Conservation (phyloP, 2,113 vertebrate genomes). For the Psettodes erumei region DNA sequence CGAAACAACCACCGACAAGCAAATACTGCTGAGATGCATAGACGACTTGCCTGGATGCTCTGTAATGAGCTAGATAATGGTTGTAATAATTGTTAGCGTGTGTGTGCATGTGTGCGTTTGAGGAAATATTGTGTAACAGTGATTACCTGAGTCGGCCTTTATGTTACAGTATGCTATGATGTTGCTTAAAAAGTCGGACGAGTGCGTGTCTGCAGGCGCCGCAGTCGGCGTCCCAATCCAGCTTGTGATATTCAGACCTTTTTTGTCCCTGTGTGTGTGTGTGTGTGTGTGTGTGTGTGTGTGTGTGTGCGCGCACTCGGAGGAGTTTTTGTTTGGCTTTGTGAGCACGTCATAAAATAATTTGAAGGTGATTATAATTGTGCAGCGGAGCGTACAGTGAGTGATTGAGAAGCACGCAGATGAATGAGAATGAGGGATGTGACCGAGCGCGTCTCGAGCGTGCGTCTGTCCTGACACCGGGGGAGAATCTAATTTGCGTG, state of each 20-base stretch:
- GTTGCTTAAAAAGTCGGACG: conserved; percentile 15
- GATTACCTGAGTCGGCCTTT: conserved; percentile 51
- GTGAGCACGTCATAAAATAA: conserved; percentile 72
- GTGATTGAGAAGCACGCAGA: conserved; percentile 75
- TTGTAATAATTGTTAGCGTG: conserved; percentile 26
- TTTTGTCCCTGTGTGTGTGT: too few relatives aligned
- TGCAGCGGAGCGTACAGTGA: conserved; percentile 64
- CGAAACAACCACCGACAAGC: conserved; percentile 15
- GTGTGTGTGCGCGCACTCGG: background rate
- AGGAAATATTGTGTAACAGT: conserved; percentile 21
- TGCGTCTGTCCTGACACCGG: conserved; percentile 24
- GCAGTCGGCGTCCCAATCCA: background rate
- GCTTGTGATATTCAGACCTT: conserved; percentile 3
- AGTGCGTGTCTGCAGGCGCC: background rate
- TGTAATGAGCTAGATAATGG: conserved; percentile 39
- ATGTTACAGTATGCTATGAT: conserved; percentile 29
- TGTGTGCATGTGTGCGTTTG: conserved; percentile 25
- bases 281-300: too few relatives aligned
- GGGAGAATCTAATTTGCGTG: conserved; percentile 34
- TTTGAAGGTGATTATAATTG: conserved; percentile 82
- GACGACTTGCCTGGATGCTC: conserved; percentile 17
- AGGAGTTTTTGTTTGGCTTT: conserved; percentile 64
- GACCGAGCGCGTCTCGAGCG: background rate
- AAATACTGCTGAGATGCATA: conserved; percentile 39
- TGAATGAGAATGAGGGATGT: conserved; percentile 72